Percentiles rank a stretch among this genome's conserved stretches.
Evolutionary conservation across 2,888 invertebrate genomes (phyloP).

Genomic region (Noctuana brunneofusca): DNA sequence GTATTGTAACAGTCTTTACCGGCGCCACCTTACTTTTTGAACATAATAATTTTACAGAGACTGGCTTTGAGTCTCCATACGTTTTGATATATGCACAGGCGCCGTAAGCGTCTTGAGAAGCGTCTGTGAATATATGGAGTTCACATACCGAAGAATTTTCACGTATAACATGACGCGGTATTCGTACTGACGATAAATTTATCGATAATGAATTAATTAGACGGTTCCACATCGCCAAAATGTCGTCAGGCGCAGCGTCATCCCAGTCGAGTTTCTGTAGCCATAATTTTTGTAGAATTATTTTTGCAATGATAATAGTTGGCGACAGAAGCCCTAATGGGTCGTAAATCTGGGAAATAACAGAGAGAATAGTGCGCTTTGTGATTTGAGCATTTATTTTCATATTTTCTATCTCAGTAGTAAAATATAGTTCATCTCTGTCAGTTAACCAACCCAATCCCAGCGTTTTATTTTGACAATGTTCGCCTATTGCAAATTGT

Average conservation of each 20-base stretch:
- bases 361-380: conserved; percentile 1
- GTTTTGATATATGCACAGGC: conserved; percentile 31
- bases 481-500: not conserved
- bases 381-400: not conserved
- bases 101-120: conserved; percentile 34
- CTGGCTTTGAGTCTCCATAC: not conserved
- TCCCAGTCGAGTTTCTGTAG: not conserved
- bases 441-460: conserved; percentile 7
- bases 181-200: conserved; percentile 6
- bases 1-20: not conserved
- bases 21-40: conserved; percentile 8
- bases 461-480: conserved; percentile 4
- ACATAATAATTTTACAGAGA: not conserved
- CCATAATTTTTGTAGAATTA: not conserved
- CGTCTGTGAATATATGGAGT: not conserved
- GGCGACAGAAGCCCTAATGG: not conserved
- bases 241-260: not conserved
- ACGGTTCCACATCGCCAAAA: conserved; percentile 6
- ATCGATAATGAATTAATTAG: conserved; percentile 3
- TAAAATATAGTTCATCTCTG: not conserved
- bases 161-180: conserved; percentile 21
- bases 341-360: conserved; percentile 6
- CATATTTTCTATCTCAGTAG: not conserved
- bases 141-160: not conserved
- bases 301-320: not conserved